Evolutionary conservation across 2,888 invertebrate genomes (phyloP).

Genomic region (Scaptomyza parva): DNA sequence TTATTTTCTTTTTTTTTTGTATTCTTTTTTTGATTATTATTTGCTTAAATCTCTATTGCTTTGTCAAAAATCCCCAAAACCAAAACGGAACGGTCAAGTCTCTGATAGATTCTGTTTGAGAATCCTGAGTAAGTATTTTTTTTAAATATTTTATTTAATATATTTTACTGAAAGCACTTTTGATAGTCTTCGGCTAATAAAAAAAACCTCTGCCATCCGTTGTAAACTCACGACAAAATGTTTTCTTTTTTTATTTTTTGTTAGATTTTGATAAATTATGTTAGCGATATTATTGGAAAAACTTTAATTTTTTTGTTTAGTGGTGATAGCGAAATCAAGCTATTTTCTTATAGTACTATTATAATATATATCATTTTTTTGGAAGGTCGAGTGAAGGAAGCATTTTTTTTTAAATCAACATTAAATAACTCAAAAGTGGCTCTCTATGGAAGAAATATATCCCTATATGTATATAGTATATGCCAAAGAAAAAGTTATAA

Average conservation of each 20-base stretch:
- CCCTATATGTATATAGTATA: constrained; percentile 1
- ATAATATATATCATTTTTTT: constrained; percentile 8
- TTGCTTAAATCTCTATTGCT: constrained; percentile 11
- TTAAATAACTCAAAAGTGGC: constrained; percentile 1
- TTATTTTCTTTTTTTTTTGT: background rate
- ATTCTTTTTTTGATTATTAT: background rate
- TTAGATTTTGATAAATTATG: constrained; percentile 10
- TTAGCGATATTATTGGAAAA: constrained; percentile 11
- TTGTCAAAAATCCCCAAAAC: constrained; percentile 2
- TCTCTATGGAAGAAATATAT: constrained; percentile 9
- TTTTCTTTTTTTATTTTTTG: background rate
- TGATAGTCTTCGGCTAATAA: constrained; percentile 17
- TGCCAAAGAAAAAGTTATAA: constrained; percentile 7
- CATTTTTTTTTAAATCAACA: constrained; percentile 14
- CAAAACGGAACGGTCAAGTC: constrained; percentile 13
- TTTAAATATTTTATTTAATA: background rate
- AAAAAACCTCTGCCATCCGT: constrained; percentile 15
- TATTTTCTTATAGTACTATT: constrained; percentile 3
- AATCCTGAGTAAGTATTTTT: constrained; percentile 14
- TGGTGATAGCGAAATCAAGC: constrained; percentile 10
- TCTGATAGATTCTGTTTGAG: constrained; percentile 14
- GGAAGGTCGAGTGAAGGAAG: constrained; percentile 28
- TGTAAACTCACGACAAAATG: constrained; percentile 12
- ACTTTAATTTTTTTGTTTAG: background rate
- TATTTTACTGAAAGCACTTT: constrained; percentile 26